A percentile compares a stretch with the other conserved stretches of the same genome.
Evolutionary conservation across 2,888 invertebrate species (phyloP).

Genomic region (Cancer borealis): DNA sequence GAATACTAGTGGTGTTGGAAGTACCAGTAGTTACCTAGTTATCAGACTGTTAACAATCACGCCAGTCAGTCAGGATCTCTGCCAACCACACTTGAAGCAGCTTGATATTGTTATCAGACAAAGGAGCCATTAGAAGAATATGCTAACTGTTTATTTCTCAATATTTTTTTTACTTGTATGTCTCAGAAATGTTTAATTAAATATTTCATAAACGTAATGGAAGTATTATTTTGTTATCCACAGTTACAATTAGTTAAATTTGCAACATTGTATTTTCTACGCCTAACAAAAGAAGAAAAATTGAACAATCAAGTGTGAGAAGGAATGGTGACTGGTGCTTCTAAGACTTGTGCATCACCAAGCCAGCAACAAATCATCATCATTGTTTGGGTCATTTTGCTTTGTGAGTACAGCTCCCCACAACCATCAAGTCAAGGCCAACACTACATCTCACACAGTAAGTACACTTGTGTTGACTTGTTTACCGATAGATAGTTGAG

Average conservation of each 20-base stretch:
- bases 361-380: too few relatives aligned
- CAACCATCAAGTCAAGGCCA: not conserved
- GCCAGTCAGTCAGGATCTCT: not conserved
- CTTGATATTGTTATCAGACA: not conserved
- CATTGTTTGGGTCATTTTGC: not conserved
- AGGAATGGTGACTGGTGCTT: not conserved
- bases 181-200: conserved; percentile 38
- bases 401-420: not conserved
- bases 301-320: not conserved
- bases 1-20: not conserved
- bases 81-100: conserved; percentile 38
- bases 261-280: not conserved
- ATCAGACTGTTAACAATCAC: not conserved
- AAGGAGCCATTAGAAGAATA: conserved; percentile 16
- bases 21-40: not conserved
- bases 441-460: not conserved
- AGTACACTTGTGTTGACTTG: not conserved
- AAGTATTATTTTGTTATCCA: not conserved
- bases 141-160: conserved; percentile 26
- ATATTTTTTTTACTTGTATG: conserved; percentile 25
- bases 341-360: not conserved
- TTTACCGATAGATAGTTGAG: not conserved
- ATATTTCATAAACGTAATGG: not conserved
- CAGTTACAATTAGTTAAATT: not conserved
- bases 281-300: not conserved